These are phyloP conservation scores for Noctua pronuba DNA, from an alignment of 2,888 invertebrate genomes.

Conservation along the genomic window DNA sequence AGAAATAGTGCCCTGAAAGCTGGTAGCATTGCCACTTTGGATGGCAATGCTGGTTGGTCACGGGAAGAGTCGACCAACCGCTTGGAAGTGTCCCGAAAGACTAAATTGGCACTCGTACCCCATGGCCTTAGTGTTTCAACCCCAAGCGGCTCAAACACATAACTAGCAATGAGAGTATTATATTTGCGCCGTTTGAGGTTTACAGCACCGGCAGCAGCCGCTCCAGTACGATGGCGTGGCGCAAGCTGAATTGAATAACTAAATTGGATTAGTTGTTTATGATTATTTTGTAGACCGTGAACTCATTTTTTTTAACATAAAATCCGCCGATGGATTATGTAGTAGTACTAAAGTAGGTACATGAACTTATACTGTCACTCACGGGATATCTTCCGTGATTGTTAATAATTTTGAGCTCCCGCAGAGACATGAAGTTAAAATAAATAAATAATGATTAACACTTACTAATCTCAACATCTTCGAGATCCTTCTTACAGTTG, in stretches of 20 bases:
- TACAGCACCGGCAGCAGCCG: too few species aligned
- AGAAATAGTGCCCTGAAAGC: not conserved
- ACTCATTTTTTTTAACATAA: not conserved
- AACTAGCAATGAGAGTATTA: too few species aligned
- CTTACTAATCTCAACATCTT: conserved; percentile 87
- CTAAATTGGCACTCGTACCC: not conserved
- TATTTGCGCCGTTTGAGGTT: too few species aligned
- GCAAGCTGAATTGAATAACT: not conserved
- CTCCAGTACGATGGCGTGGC: not conserved
- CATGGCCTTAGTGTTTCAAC: not conserved
- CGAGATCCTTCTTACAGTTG: conserved; percentile 75
- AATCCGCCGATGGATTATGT: not conserved
- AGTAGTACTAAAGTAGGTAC: too few species aligned
- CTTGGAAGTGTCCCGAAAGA: not conserved
- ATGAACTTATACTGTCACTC: too few species aligned
- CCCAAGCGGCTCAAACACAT: not conserved
- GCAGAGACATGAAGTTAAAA: not conserved
- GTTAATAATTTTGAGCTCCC: too few species aligned
- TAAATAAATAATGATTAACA: not conserved
- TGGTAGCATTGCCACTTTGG: not conserved
- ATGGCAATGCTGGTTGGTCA: not conserved
- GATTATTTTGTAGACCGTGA: not conserved
- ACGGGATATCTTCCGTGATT: too few species aligned
- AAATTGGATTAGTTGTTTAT: not conserved
- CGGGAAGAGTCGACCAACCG: too few species aligned